Conservation (phyloP, 2,888 invertebrate genomes). For the Eupithecia exiguata region DNA sequence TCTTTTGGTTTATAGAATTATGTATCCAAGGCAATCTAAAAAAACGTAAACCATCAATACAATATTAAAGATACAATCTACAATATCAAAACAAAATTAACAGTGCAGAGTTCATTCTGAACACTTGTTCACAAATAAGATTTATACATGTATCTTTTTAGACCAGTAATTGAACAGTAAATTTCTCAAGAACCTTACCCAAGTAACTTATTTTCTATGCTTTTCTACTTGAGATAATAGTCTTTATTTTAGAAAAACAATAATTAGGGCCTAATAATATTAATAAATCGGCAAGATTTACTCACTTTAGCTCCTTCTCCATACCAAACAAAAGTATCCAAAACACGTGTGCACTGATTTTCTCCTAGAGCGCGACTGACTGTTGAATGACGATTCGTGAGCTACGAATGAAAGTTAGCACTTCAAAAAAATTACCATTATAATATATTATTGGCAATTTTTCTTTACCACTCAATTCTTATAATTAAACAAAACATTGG, state of each 20-base stretch:
- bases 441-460: too few species aligned
- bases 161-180: conserved; percentile 15
- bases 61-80: too few species aligned
- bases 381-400: not conserved
- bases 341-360: conserved; percentile 4
- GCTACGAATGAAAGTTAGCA: too few species aligned
- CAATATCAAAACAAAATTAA: too few species aligned
- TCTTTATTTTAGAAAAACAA: conserved; percentile 3
- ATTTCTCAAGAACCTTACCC: conserved; percentile 15
- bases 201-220: conserved; percentile 12
- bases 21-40: not conserved
- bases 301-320: conserved; percentile 17
- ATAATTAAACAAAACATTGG: too few species aligned
- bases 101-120: too few species aligned
- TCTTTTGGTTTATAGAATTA: too few species aligned
- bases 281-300: conserved; percentile 2
- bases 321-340: conserved; percentile 6
- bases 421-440: too few species aligned
- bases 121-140: not conserved
- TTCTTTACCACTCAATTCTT: too few species aligned
- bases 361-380: not conserved
- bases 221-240: too few species aligned
- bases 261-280: conserved; percentile 14
- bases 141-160: conserved; percentile 10
- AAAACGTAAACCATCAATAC: not conserved